phyloP scores from a whole-genome alignment of 2,888 invertebrate genomes.

The Athalia cordata region DNA sequence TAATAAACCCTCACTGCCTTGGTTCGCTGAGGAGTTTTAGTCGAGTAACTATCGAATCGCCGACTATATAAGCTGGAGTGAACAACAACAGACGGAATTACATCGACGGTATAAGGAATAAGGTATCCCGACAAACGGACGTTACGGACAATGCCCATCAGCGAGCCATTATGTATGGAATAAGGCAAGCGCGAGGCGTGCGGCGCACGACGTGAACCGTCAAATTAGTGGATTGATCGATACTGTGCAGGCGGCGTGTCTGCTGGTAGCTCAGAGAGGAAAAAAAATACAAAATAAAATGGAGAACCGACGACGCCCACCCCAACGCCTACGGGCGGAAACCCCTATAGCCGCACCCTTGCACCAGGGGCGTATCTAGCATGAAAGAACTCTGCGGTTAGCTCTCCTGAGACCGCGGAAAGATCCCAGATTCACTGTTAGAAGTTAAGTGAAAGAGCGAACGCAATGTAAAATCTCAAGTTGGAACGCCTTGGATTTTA shows the following conservation, averaged over 20 bases:
- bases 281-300: slow-evolving; percentile 55
- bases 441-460: no score
- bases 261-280: slow-evolving; percentile 47
- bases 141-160: slow-evolving; percentile 60
- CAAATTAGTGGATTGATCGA: slow-evolving; percentile 61
- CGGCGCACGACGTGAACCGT: slow-evolving; percentile 56
- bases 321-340: slow-evolving; percentile 40
- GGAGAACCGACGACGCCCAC: slow-evolving; percentile 50
- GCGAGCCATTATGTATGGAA: slow-evolving; percentile 56
- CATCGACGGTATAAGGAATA: no score
- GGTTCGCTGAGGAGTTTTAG: neutral
- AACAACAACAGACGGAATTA: no score
- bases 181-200: slow-evolving; percentile 48
- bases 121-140: slow-evolving; percentile 46
- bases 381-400: neutral
- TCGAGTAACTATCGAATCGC: no score
- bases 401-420: no score
- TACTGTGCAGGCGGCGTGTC: slow-evolving; percentile 51
- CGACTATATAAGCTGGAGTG: no score
- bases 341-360: neutral
- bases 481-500: no score
- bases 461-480: no score
- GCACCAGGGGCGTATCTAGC: slow-evolving; percentile 19
- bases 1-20: slow-evolving; percentile 46
- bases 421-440: no score